Conservation (phyloP, 2,797 vertebrate species). For the Paedocypris micromegethes region DNA sequence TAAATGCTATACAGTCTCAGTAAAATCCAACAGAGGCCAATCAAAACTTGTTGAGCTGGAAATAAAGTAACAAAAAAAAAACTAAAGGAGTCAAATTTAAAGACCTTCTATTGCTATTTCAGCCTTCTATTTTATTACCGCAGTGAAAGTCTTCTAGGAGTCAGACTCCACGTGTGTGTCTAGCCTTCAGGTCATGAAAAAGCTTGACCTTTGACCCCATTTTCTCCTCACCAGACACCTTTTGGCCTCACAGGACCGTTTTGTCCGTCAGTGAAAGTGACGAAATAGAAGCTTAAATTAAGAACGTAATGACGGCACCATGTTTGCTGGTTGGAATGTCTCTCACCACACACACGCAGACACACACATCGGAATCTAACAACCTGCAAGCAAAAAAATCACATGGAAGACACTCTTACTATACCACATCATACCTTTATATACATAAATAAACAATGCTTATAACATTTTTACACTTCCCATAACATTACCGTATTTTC, state of each 20-base stretch:
- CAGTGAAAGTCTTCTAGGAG: too few relatives aligned
- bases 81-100: too few relatives aligned
- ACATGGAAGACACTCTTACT: neutral
- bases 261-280: slow-evolving; percentile 34
- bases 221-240: slow-evolving; percentile 30
- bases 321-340: slow-evolving; percentile 50
- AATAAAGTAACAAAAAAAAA: too few relatives aligned
- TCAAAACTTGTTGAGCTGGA: too few relatives aligned
- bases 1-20: too few relatives aligned
- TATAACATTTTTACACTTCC: too few relatives aligned
- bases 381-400: neutral
- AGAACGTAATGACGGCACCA: slow-evolving; percentile 54
- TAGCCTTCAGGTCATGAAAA: slow-evolving; percentile 45
- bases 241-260: slow-evolving; percentile 37
- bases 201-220: slow-evolving; percentile 52
- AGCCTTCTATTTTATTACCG: too few relatives aligned
- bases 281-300: slow-evolving; percentile 56
- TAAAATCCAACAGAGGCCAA: too few relatives aligned
- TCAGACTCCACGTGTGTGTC: slow-evolving; percentile 4
- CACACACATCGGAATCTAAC: slow-evolving; percentile 7
- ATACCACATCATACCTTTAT: too few relatives aligned
- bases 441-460: too few relatives aligned
- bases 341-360: slow-evolving; percentile 44
- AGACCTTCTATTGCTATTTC: too few relatives aligned
- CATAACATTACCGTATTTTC: too few relatives aligned